Evolutionary conservation across 2,113 vertebrate species (phyloP).

Genomic region (Oncorhynchus mykiss): DNA sequence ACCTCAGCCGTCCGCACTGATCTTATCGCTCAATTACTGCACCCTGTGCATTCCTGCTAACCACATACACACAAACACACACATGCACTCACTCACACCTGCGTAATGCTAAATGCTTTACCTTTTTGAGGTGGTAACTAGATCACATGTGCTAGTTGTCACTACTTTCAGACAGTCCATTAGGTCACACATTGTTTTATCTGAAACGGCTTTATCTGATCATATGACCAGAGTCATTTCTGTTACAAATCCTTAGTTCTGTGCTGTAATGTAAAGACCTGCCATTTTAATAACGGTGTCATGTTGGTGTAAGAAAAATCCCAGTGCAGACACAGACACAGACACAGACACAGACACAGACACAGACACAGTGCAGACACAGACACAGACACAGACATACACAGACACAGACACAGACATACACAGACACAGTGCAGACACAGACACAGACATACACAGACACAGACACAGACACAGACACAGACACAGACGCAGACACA

Average conservation of each 20-base stretch:
- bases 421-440: background rate
- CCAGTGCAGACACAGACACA: conserved; percentile 18
- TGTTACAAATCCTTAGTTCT: conserved; percentile 28
- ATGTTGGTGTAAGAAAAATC: conserved; percentile 44
- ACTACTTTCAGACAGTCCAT: too few species aligned
- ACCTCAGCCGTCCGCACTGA: conserved; percentile 55
- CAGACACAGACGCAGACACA: too few species aligned
- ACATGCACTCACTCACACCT: background rate
- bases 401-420: background rate
- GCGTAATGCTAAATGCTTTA: too few species aligned
- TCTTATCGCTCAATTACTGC: conserved; percentile 72
- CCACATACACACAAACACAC: conserved; percentile 22
- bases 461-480: too few species aligned
- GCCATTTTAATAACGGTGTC: conserved; percentile 33
- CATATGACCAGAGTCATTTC: too few species aligned
- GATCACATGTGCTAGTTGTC: too few species aligned
- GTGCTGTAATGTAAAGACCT: background rate
- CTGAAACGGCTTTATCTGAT: too few species aligned
- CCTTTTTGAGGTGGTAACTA: too few species aligned
- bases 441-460: conserved; percentile 5
- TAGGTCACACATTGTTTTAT: too few species aligned
- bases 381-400: too few species aligned
- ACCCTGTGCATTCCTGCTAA: conserved; percentile 72
- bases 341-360: conserved; percentile 13
- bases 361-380: background rate